These are phyloP conservation scores for Hormiphora californensis DNA, from an alignment of 37 sponge, comb jelly and placozoan genomes.

Conservation along the genomic window DNA sequence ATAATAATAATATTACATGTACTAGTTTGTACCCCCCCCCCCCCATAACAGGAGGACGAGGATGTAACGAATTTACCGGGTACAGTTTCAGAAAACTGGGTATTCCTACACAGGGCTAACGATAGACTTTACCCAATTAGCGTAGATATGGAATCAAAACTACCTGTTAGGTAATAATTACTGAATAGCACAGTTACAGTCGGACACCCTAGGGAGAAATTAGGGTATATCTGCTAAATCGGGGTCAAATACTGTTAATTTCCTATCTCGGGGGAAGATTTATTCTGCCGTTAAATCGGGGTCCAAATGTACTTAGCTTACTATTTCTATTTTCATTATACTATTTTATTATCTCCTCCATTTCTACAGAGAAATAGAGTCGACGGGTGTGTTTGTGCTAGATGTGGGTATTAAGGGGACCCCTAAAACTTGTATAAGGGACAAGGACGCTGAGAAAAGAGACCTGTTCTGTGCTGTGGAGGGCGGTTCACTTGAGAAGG, in stretches of 20 bases:
- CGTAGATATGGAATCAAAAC: slow-evolving; percentile 44
- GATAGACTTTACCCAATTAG: slow-evolving; percentile 44
- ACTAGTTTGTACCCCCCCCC: not conserved
- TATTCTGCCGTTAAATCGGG: too few species aligned
- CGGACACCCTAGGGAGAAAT: too few species aligned
- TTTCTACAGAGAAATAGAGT: not conserved
- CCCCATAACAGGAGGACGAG: slow-evolving; percentile 21
- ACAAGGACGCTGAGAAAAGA: not conserved
- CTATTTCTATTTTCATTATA: too few species aligned
- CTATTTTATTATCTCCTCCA: too few species aligned
- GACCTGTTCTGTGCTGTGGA: slow-evolving; percentile 31
- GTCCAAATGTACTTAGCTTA: too few species aligned
- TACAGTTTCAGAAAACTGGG: slow-evolving; percentile 48
- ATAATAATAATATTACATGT: too few species aligned
- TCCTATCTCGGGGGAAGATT: too few species aligned
- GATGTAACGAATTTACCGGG: slow-evolving; percentile 28
- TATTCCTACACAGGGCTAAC: slow-evolving; percentile 45
- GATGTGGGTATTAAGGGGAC: slow-evolving; percentile 53
- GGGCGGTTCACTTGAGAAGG: not conserved
- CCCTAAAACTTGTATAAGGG: slow-evolving; percentile 31
- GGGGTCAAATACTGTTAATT: too few species aligned
- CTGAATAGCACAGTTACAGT: too few species aligned
- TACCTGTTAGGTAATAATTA: too few species aligned
- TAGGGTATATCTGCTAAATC: too few species aligned
- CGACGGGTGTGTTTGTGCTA: slow-evolving; percentile 25